Evolutionary conservation across 2,888 invertebrate species (phyloP).

Genomic region (Ceriagrion tenellum): DNA sequence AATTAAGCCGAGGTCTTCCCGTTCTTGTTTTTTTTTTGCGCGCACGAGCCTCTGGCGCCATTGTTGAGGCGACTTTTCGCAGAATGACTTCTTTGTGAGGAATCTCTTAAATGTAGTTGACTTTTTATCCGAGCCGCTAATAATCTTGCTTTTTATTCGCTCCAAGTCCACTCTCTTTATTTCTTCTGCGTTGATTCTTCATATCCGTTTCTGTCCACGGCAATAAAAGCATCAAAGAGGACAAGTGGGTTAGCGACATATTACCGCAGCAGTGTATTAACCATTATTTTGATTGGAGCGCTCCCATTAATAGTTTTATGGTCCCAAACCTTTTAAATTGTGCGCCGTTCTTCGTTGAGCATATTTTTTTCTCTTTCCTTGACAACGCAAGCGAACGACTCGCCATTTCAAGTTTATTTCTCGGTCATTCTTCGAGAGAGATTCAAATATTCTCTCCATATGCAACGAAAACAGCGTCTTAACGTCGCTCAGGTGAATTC

Average conservation of each 20-base stretch:
- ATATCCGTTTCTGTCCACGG: neutral
- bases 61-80: neutral
- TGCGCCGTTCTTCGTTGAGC: neutral
- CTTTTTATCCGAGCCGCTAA: neutral
- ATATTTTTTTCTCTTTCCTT: neutral
- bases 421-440: neutral
- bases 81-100: neutral
- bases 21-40: neutral
- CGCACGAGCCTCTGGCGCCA: neutral
- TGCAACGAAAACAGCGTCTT: neutral
- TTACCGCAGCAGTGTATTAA: neutral
- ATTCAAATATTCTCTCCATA: neutral
- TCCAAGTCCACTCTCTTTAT: neutral
- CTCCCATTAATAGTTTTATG: neutral
- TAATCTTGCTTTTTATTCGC: neutral
- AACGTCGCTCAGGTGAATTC: neutral
- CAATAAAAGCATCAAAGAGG: neutral
- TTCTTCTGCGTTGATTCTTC: neutral
- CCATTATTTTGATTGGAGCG: neutral
- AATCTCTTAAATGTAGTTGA: neutral
- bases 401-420: neutral
- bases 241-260: neutral
- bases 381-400: neutral
- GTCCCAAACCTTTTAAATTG: neutral
- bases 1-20: constrained; percentile 4